A percentile compares a stretch with the other conserved stretches of the same genome.
These are phyloP conservation scores for Pteropus rufus DNA, from an alignment of 2,797 vertebrate genomes.

Conservation along the genomic window DNA sequence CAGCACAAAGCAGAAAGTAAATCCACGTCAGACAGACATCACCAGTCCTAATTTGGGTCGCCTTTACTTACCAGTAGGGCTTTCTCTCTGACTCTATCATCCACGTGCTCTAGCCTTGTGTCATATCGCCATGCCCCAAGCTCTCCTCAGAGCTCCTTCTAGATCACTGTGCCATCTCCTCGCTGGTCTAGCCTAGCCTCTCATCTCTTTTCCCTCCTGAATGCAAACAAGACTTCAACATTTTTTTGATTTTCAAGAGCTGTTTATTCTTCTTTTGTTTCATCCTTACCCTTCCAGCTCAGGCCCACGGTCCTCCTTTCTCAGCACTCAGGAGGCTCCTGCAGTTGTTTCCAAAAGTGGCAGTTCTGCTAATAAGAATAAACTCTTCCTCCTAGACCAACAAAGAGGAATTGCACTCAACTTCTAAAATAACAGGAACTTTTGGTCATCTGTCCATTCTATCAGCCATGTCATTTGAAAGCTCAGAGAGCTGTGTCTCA, in stretches of 20 bases:
- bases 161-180: neutral
- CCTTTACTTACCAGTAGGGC: neutral
- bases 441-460: neutral
- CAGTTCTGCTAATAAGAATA: neutral
- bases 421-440: neutral
- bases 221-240: neutral
- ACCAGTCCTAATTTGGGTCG: neutral
- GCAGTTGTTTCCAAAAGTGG: neutral
- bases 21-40: neutral
- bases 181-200: neutral
- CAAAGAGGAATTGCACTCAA: neutral
- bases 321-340: neutral
- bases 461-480: neutral
- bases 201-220: neutral
- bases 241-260: neutral
- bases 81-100: neutral
- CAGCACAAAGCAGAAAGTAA: neutral
- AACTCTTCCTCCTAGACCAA: neutral
- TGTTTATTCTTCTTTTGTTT: neutral
- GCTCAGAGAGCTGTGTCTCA: neutral
- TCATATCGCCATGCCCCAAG: fast-evolving
- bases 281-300: neutral
- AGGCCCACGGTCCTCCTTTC: neutral
- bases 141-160: neutral
- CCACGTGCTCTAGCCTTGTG: neutral